Evolutionary conservation across 2,888 invertebrate species (phyloP).

Genomic region (Phytoseiulus persimilis): DNA sequence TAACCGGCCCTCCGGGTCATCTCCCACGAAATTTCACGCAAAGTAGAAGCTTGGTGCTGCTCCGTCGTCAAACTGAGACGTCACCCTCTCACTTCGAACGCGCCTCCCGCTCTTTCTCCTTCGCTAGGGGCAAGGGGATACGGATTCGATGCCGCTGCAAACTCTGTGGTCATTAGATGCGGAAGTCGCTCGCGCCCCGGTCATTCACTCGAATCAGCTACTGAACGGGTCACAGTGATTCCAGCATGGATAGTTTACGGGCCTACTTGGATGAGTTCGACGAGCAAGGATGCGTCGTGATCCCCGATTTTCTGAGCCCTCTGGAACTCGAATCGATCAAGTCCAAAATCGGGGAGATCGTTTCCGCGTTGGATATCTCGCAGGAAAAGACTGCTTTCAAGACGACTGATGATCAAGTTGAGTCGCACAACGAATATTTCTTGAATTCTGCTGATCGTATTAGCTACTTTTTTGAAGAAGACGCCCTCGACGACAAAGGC

Average conservation of each 20-base stretch:
- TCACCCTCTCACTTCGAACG: no score
- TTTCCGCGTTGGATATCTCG: conserved; percentile 38
- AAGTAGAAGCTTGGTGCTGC: no score
- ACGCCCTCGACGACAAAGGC: conserved; percentile 62
- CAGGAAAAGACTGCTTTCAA: conserved; percentile 38
- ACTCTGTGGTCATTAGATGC: no score
- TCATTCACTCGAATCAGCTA: no score
- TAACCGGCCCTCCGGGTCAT: no score
- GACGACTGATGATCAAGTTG: conserved; percentile 51
- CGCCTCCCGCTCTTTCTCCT: no score
- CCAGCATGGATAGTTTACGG: not conserved
- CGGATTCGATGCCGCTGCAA: no score
- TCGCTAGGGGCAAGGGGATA: no score
- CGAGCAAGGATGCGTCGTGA: conserved; percentile 43
- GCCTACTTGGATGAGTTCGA: conserved; percentile 40
- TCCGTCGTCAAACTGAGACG: no score
- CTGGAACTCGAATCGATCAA: conserved; percentile 41
- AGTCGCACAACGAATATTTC: conserved; percentile 66
- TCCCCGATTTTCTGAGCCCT: conserved; percentile 42
- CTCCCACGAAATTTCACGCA: no score
- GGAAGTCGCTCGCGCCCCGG: no score
- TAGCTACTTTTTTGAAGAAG: conserved; percentile 78
- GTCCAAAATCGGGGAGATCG: conserved; percentile 39
- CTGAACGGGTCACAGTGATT: not conserved
- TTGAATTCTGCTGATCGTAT: conserved; percentile 84